These are phyloP conservation scores for Eupithecia tripunctaria DNA, from an alignment of 2,888 invertebrate species.

Conservation along the genomic window DNA sequence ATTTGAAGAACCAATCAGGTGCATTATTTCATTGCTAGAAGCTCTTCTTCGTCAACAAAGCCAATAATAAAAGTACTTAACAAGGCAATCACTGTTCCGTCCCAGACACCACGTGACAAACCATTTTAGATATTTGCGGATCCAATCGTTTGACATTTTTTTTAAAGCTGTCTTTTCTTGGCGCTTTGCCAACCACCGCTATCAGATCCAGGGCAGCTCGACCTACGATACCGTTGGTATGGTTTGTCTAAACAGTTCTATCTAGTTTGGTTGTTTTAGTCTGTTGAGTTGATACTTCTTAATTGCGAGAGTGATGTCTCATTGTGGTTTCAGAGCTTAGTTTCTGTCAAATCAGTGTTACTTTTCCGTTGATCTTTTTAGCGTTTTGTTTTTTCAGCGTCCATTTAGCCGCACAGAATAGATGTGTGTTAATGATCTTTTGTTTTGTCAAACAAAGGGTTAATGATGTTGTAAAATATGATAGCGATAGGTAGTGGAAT, in stretches of 20 bases:
- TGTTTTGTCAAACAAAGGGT: constrained; percentile 30
- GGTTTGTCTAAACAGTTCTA: constrained; percentile 7
- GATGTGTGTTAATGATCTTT: constrained; percentile 27
- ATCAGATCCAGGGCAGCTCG: constrained; percentile 21
- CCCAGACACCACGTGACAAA: constrained; percentile 30
- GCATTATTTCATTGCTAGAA: background rate
- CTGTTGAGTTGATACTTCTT: constrained; percentile 30
- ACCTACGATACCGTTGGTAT: constrained; percentile 23
- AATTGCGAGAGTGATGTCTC: constrained; percentile 30
- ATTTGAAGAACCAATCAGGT: background rate
- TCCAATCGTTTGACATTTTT: constrained; percentile 45
- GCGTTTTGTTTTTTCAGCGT: constrained; percentile 18
- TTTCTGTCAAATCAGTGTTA: constrained; percentile 35
- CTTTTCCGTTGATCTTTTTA: constrained; percentile 17
- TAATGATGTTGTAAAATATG: constrained; percentile 27
- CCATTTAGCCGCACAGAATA: constrained; percentile 31
- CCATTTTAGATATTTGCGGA: constrained; percentile 42
- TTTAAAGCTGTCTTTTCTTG: constrained; percentile 33
- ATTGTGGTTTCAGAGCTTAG: constrained; percentile 32
- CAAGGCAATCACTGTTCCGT: constrained; percentile 2
- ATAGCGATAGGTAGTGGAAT: constrained; percentile 5
- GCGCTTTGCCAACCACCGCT: constrained; percentile 21
- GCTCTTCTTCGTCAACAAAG: background rate
- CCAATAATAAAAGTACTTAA: background rate
- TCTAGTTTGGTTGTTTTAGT: constrained; percentile 20